phyloP scores from a whole-genome alignment of 2,888 invertebrate species.

The Blastobasis adustella region DNA sequence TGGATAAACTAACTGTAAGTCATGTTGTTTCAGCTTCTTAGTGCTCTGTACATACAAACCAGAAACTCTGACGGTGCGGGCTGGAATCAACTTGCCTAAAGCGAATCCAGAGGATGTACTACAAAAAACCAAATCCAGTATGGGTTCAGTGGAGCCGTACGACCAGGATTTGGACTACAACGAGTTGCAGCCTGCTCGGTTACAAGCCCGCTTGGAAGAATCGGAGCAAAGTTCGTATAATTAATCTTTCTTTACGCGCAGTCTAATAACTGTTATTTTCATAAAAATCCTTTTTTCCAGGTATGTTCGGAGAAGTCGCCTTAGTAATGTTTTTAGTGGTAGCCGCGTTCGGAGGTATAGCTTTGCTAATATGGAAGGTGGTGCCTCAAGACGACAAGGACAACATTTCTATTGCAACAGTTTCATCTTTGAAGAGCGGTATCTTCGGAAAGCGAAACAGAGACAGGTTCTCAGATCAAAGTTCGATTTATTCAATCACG shows the following conservation, averaged over 20 bases:
- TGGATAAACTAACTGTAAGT: slow-evolving; percentile 6
- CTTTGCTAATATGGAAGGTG: slow-evolving; percentile 72
- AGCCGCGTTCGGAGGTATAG: slow-evolving; percentile 73
- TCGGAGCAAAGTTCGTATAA: slow-evolving; percentile 45
- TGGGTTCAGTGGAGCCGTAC: slow-evolving; percentile 60
- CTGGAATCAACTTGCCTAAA: slow-evolving; percentile 83
- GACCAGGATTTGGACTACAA: slow-evolving; percentile 60
- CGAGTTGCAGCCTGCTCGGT: slow-evolving; percentile 61
- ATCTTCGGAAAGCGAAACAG: slow-evolving; percentile 55
- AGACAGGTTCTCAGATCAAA: slow-evolving; percentile 61
- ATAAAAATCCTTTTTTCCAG: slow-evolving; percentile 35
- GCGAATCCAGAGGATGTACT: slow-evolving; percentile 68
- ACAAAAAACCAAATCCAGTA: slow-evolving; percentile 52
- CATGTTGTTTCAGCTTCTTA: slow-evolving; percentile 74
- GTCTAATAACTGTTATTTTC: no score
- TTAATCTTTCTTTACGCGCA: background rate
- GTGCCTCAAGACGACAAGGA: slow-evolving; percentile 70
- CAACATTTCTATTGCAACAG: slow-evolving; percentile 60
- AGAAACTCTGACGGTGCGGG: slow-evolving; percentile 86
- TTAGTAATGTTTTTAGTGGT: slow-evolving; percentile 74
- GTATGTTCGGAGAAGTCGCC: slow-evolving; percentile 61
- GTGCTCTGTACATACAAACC: slow-evolving; percentile 89
- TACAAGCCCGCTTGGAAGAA: slow-evolving; percentile 57
- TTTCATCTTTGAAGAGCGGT: slow-evolving; percentile 54
- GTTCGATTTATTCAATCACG: slow-evolving; percentile 66